A percentile compares a stretch with the other conserved stretches of the same genome.
Conservation (phyloP, 2,888 invertebrate species). For the Epistrophe grossulariae region DNA sequence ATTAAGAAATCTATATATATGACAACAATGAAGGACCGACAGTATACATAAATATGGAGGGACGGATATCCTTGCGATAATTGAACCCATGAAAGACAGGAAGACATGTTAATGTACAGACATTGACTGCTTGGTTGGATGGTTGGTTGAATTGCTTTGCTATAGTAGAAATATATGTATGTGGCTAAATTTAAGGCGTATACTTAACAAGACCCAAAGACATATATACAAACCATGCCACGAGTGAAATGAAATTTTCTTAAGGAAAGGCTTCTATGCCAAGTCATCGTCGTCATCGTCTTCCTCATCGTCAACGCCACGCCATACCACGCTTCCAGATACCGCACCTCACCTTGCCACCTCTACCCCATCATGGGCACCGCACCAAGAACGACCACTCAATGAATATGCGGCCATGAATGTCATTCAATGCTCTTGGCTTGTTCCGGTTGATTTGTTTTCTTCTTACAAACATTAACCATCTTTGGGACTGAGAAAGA, state of each 20-base stretch:
- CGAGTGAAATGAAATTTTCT: slow-evolving; percentile 61
- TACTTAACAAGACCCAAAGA: slow-evolving; percentile 51
- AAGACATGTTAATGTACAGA: slow-evolving; percentile 69
- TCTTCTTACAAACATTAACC: slow-evolving; percentile 28
- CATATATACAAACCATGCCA: slow-evolving; percentile 34
- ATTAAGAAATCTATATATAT: slow-evolving; percentile 17
- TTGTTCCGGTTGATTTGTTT: slow-evolving; percentile 44
- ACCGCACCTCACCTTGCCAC: too few relatives aligned
- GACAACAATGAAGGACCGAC: slow-evolving; percentile 25
- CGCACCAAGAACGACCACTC: slow-evolving; percentile 20
- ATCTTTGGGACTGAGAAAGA: neutral
- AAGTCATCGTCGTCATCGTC: neutral
- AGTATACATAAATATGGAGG: neutral
- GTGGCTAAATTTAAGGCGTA: neutral
- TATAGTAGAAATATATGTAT: neutral
- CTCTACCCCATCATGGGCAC: neutral
- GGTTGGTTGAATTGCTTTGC: neutral
- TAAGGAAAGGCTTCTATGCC: slow-evolving; percentile 1
- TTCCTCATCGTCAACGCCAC: neutral
- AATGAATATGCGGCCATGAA: slow-evolving; percentile 48
- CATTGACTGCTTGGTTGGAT: slow-evolving; percentile 45
- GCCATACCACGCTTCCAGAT: too few relatives aligned
- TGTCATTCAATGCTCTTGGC: slow-evolving; percentile 61
- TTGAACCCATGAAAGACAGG: slow-evolving; percentile 64
- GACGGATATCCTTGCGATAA: slow-evolving; percentile 61